Base-by-base conservation (phyloP, 2,888 invertebrate genomes). In the Crossocerus cetratus region DNA sequence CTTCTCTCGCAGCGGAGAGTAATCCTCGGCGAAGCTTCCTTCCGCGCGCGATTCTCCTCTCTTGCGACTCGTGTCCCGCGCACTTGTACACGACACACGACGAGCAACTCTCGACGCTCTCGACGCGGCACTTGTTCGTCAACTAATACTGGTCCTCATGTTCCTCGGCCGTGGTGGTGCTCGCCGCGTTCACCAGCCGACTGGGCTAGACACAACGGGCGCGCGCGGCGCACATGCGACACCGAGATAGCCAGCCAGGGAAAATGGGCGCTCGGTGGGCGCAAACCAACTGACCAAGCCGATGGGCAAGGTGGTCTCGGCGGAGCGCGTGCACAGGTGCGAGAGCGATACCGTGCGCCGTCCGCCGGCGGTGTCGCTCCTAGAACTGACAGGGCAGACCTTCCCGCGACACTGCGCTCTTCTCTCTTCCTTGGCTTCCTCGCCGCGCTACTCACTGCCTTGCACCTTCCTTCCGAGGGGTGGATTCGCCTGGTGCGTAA, bases 61-160 rank as follows among this genome's bases (percentile, higher is more conserved):
- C 5, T 11, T 32, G 32, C 32, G 32, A 8, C 32, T 32, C 14
- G 49, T 0, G 16, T 49, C 13, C 49, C 49, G 65, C 62, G 63
- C 68, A 72, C 72, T 69, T 59, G 70, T 54, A 54, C 76, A 66
- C 65, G 74, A 67, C 57, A 63, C n/a, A 74, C 55, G 22, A 62
- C 62, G 71, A 43, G 43, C 54, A 55, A 67, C 63, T 69, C 63
- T 69, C 68, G 61, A 32, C 55, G 42, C 57, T 67, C 62, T 62
- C 69, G 65, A 58, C 60, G 32, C 58, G 69, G 63, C 78, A 73
- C 81, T 68, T 77, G 18, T 81, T 81, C 78, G 81, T 81, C 81
- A 81, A 81, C 81, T 81, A 65, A 63, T 60, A 69, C 72, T 69
- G 69, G 70, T 76, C 80, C 79, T 80, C 80, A 80, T 80, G 70